These are phyloP conservation scores for Salvelinus sp. DNA, from an alignment of 2,113 vertebrate species.

Conservation along the genomic window DNA sequence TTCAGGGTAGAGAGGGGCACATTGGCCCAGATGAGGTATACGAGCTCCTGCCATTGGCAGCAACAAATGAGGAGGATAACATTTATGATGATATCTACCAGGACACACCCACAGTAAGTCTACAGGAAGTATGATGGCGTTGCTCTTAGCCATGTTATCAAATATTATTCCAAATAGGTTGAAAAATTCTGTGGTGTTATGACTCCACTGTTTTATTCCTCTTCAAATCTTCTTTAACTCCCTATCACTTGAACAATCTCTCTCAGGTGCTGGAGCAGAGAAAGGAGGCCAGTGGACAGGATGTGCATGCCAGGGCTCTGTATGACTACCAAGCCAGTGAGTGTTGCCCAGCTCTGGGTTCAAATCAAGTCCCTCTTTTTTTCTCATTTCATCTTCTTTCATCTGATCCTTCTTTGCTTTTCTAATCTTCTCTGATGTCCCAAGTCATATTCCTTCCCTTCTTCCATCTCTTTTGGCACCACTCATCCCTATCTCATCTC, in stretches of 20 bases:
- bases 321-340: constrained; percentile 95
- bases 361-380: background rate
- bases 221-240: background rate
- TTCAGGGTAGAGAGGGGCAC: constrained; percentile 1
- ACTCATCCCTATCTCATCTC: no score
- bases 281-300: constrained; percentile 34
- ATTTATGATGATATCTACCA: constrained; percentile 63
- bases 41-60: accelerated
- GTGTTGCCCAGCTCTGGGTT: constrained; percentile 11
- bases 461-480: no score
- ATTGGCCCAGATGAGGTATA: background rate
- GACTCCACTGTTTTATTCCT: background rate
- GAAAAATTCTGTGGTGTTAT: no score
- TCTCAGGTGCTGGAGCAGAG: constrained; percentile 38
- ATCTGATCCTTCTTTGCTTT: no score
- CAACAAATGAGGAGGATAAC: background rate
- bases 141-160: no score
- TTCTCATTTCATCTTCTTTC: background rate
- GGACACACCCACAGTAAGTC: constrained; percentile 65
- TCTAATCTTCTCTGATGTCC: background rate
- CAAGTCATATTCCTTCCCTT: background rate
- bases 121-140: background rate
- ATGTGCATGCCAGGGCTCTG: constrained; percentile 81
- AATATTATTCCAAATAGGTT: background rate
- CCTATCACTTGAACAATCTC: background rate